These are phyloP conservation scores for Drosophila austrosaltans DNA, from an alignment of 2,888 invertebrate genomes.

Conservation along the genomic window DNA sequence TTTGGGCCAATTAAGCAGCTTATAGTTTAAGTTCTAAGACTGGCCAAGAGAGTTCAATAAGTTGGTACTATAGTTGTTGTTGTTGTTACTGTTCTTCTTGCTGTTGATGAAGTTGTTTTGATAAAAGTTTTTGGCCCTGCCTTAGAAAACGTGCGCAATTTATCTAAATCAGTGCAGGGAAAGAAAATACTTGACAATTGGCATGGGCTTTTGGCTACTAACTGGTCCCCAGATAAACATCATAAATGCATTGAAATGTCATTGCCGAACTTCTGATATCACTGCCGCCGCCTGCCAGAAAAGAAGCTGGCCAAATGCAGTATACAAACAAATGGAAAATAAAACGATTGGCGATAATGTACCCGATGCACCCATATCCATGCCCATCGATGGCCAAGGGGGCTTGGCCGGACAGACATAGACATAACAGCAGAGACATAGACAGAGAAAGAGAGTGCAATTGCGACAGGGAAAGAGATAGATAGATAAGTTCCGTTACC, in stretches of 20 bases:
- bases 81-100: not conserved
- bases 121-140: constrained; percentile 67
- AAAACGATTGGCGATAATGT: constrained; percentile 29
- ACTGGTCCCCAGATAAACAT: constrained; percentile 74
- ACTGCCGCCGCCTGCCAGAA: constrained; percentile 21
- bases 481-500: constrained; percentile 68
- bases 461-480: not conserved
- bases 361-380: constrained; percentile 8
- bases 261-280: constrained; percentile 72
- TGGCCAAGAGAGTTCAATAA: constrained; percentile 59
- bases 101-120: constrained; percentile 76
- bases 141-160: constrained; percentile 74
- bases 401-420: constrained; percentile 8
- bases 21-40: constrained; percentile 30
- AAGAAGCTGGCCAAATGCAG: constrained; percentile 19
- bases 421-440: not conserved
- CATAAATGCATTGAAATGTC: constrained; percentile 82
- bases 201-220: constrained; percentile 53
- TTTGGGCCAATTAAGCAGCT: constrained; percentile 57
- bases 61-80: constrained; percentile 21
- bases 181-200: constrained; percentile 60
- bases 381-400: constrained; percentile 2
- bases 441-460: constrained; percentile 19
- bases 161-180: constrained; percentile 77
- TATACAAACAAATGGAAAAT: not conserved